Evolutionary conservation across 2,113 vertebrate species (phyloP).

Genomic region (Xenopus borealis): DNA sequence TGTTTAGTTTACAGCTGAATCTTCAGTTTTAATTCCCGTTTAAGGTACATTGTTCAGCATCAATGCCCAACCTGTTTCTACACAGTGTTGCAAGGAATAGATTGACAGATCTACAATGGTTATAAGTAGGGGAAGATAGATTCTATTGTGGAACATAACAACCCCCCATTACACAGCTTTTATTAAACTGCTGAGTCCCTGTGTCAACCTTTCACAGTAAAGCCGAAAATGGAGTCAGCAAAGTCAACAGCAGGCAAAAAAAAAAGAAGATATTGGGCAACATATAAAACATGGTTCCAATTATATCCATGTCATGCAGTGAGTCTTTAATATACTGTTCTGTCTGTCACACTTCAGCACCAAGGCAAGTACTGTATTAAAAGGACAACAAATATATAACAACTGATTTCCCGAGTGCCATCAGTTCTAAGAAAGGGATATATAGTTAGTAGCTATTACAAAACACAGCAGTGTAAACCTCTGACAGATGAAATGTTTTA

Average conservation of each 20-base stretch:
- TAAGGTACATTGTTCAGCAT: background rate
- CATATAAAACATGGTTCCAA: background rate
- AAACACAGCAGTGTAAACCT: too few species aligned
- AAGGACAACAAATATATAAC: background rate
- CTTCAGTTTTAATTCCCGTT: too few species aligned
- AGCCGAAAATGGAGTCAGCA: background rate
- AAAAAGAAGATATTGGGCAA: background rate
- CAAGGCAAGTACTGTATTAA: background rate
- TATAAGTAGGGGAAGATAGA: background rate
- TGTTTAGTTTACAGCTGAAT: too few species aligned
- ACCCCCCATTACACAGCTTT: background rate
- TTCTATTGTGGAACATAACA: background rate
- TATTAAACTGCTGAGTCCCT: background rate
- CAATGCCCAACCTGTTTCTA: background rate
- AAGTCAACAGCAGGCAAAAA: background rate
- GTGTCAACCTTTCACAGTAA: background rate
- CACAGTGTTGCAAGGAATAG: background rate
- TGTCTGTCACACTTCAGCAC: constrained; percentile 35
- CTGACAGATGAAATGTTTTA: too few species aligned
- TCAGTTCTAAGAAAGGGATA: too few species aligned
- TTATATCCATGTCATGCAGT: background rate
- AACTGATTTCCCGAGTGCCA: too few species aligned
- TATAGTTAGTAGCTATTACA: too few species aligned
- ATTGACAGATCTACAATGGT: background rate
- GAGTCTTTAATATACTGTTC: background rate